Evolutionary conservation across 2,888 invertebrate genomes (phyloP).

Genomic region (Melieria omissa): DNA sequence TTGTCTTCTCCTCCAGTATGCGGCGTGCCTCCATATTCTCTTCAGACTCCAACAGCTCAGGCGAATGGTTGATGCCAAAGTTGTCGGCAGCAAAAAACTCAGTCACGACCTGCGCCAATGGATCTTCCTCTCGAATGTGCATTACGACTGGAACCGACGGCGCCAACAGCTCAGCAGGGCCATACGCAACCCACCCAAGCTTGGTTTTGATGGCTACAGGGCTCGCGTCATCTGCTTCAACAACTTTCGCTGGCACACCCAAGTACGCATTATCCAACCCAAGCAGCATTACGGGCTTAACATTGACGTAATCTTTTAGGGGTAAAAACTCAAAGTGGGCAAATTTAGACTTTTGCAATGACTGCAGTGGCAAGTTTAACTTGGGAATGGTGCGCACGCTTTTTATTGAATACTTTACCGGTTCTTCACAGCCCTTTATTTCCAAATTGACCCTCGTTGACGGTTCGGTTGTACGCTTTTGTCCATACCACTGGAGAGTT

Average conservation of each 20-base stretch:
- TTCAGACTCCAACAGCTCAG: no score
- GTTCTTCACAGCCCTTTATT: neutral
- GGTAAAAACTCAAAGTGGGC: neutral
- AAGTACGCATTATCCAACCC: neutral
- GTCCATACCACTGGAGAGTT: neutral
- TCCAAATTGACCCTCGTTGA: neutral
- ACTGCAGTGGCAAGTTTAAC: neutral
- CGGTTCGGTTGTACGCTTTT: constrained; percentile 3
- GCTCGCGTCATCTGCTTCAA: neutral
- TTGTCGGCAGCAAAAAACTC: no score
- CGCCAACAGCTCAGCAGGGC: neutral
- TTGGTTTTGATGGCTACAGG: constrained; percentile 14
- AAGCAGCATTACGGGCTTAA: neutral
- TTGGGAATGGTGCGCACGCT: neutral
- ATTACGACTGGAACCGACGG: rapidly evolving
- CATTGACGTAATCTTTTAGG: neutral
- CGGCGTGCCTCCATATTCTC: no score
- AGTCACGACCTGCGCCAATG: no score
- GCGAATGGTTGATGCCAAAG: no score
- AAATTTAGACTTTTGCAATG: neutral
- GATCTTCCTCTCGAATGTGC: no score
- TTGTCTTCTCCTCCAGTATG: neutral
- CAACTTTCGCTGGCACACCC: neutral
- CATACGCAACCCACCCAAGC: neutral
- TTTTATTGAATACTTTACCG: neutral